These are phyloP conservation scores for Agapornis roseicollis DNA, from an alignment of 2,113 vertebrate genomes.

Conservation along the genomic window DNA sequence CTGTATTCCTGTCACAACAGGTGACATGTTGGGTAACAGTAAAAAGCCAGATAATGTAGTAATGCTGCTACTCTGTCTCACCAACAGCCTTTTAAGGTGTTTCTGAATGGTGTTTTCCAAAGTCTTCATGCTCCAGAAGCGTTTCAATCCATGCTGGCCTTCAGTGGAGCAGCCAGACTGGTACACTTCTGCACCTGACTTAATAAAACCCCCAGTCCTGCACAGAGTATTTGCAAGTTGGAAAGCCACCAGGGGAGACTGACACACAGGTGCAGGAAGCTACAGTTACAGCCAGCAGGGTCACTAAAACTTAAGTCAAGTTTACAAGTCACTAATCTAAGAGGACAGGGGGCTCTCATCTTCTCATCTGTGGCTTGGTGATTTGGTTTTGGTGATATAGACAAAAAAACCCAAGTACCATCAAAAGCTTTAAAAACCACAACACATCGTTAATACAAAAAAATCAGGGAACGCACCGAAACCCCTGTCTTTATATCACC, in stretches of 20 bases:
- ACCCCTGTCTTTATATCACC: not conserved
- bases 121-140: not conserved
- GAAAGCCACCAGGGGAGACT: not conserved
- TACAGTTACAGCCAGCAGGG: not conserved
- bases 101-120: not conserved
- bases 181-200: not conserved
- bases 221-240: fast-evolving
- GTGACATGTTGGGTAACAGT: not conserved
- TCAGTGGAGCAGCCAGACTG: not conserved
- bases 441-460: not conserved
- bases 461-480: not conserved
- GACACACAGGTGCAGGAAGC: not conserved
- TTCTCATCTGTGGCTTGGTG: not conserved
- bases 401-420: not conserved
- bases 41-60: not conserved
- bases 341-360: not conserved
- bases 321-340: not conserved
- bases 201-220: not conserved
- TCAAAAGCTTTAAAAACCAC: not conserved
- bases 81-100: not conserved
- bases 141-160: not conserved
- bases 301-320: not conserved
- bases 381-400: not conserved
- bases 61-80: not conserved
- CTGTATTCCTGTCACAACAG: not conserved